phyloP scores from a whole-genome alignment of 2,888 invertebrate species.

The Gibbula magus region DNA sequence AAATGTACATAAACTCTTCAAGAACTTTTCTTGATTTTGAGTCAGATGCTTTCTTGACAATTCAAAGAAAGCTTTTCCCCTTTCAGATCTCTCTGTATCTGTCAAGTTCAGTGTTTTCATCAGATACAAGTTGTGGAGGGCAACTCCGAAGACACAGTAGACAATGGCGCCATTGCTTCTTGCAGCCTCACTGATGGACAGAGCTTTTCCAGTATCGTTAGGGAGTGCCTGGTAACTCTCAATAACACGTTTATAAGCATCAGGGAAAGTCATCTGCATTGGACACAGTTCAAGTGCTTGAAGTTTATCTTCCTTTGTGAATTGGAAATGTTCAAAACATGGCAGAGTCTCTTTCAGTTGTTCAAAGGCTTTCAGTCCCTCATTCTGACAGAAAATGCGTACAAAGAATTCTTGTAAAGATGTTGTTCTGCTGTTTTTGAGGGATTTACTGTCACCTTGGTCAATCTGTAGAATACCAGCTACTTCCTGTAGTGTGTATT shows the following conservation, averaged over 20 bases:
- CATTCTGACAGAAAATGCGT: neutral
- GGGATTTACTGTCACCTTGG: neutral
- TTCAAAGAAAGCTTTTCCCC: neutral
- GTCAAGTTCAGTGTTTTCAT: neutral
- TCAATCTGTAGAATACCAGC: slow-evolving; percentile 14
- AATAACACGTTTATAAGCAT: neutral
- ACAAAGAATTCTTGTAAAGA: slow-evolving; percentile 16
- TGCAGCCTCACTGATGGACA: neutral
- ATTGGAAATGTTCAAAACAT: neutral
- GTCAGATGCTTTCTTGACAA: neutral
- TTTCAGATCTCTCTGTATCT: neutral
- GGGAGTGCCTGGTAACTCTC: neutral
- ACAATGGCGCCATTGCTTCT: neutral
- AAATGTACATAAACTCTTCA: neutral
- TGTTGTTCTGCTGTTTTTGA: neutral
- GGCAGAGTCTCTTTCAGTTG: neutral
- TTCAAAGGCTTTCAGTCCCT: neutral
- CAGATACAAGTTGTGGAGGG: neutral
- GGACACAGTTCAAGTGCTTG: slow-evolving; percentile 2
- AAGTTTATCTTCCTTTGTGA: neutral
- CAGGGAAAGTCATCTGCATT: neutral
- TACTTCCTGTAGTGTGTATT: neutral
- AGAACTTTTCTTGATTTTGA: neutral
- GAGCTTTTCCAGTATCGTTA: neutral
- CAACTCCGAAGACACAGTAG: neutral